Conservation (phyloP, 2,797 vertebrate species). For the Eulemur albifrons region DNA sequence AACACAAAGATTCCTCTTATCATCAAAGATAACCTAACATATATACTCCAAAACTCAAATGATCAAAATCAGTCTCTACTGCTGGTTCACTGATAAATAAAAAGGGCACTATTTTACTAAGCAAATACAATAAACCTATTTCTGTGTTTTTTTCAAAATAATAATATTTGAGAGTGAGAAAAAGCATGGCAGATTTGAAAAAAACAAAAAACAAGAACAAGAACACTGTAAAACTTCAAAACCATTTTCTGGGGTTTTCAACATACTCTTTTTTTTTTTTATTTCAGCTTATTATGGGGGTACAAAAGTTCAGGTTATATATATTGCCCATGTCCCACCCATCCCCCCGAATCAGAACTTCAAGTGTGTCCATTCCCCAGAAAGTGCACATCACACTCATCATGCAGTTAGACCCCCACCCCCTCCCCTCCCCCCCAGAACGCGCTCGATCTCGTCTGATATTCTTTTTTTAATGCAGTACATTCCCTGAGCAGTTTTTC, state of each 20-base stretch:
- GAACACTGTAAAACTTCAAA: not conserved
- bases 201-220: not conserved
- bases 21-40: not conserved
- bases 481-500: not conserved
- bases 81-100: not conserved
- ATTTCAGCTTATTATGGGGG: too few species aligned
- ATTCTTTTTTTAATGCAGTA: not conserved
- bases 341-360: too few species aligned
- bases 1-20: not conserved
- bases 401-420: too few species aligned
- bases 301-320: too few species aligned
- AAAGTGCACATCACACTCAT: too few species aligned
- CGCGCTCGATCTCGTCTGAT: not conserved
- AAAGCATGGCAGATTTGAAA: not conserved
- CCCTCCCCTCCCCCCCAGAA: too few species aligned
- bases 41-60: not conserved
- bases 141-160: not conserved
- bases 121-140: not conserved
- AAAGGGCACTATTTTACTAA: not conserved
- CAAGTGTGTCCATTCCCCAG: too few species aligned
- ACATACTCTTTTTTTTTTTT: not conserved
- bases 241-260: not conserved
- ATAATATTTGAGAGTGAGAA: not conserved
- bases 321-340: too few species aligned
- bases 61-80: not conserved